Conservation (phyloP, 2,797 vertebrate species). For the Notolabrus celidotus region DNA sequence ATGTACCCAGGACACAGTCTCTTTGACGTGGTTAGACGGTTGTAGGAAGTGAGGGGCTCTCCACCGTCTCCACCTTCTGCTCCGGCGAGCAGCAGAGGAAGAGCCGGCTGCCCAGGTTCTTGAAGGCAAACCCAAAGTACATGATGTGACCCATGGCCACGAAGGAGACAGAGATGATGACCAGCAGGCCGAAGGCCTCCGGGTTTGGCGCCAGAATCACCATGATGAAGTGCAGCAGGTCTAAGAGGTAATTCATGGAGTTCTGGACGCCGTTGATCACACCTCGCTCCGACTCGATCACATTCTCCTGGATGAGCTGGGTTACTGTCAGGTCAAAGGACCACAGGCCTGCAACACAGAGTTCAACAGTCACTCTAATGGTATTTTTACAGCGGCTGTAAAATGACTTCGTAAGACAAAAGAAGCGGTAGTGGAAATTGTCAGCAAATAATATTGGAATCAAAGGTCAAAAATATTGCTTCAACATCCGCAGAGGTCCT, state of each 20-base stretch:
- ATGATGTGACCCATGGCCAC: conserved; percentile 96
- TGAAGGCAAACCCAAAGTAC: conserved; percentile 97
- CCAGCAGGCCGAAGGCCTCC: conserved; percentile 96
- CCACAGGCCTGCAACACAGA: conserved; percentile 91
- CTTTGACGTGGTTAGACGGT: conserved; percentile 76
- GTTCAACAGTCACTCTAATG: conserved; percentile 25
- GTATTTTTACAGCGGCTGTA: conserved; percentile 43
- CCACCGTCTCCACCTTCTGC: conserved; percentile 80
- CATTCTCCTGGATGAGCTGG: conserved; percentile 98
- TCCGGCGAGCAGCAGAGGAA: conserved; percentile 91
- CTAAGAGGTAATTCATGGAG: conserved; percentile 99
- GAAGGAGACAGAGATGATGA: conserved; percentile 97
- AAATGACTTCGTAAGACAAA: conserved; percentile 23
- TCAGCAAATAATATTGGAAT: conserved; percentile 52
- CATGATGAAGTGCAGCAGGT: conserved; percentile 99
- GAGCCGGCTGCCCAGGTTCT: conserved; percentile 89
- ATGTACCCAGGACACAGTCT: conserved; percentile 72
- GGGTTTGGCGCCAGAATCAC: conserved; percentile 97
- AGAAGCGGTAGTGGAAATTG: conserved; percentile 25
- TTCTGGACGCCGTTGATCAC: conserved; percentile 98
- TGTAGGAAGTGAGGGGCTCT: conserved; percentile 79
- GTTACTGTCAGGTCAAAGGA: conserved; percentile 98
- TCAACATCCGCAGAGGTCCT: conserved; percentile 5
- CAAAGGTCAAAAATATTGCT: conserved; percentile 79
- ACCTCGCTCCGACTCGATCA: conserved; percentile 95